Evolutionary conservation across 1,140 invertebrate genomes (phyloP).

Genomic region (Anoplolepis gracilipes): DNA sequence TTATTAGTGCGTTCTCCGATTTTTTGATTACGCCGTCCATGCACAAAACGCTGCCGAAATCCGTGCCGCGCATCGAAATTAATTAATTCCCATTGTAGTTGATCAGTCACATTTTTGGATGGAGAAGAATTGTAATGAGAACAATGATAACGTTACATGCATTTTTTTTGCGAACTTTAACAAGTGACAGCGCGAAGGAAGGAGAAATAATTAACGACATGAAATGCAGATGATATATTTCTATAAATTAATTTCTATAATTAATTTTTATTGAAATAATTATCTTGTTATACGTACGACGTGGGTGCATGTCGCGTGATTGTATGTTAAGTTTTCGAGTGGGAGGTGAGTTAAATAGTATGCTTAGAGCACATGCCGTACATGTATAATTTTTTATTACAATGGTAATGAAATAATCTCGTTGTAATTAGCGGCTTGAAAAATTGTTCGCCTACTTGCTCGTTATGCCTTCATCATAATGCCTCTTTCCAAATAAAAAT

Average conservation of each 20-base stretch:
- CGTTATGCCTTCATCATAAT: conserved; percentile 36
- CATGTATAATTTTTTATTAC: conserved; percentile 48
- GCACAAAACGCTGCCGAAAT: conserved; percentile 20
- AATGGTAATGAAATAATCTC: conserved; percentile 59
- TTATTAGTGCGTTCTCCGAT: conserved; percentile 63
- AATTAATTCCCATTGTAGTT: conserved; percentile 36
- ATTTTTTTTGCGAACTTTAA: conserved; percentile 21
- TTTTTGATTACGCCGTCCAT: conserved; percentile 53
- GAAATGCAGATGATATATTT: conserved; percentile 17
- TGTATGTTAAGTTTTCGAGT: conserved; percentile 66
- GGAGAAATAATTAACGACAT: conserved; percentile 42
- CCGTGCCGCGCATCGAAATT: neutral
- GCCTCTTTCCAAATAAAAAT: conserved; percentile 48
- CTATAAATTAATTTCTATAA: conserved; percentile 48
- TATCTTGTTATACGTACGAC: neutral
- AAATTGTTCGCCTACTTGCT: conserved; percentile 41
- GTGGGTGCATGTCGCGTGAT: conserved; percentile 33
- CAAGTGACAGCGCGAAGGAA: conserved; percentile 6
- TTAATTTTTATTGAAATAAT: conserved; percentile 59
- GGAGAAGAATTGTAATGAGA: too few relatives aligned
- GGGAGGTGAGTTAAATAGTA: conserved; percentile 39
- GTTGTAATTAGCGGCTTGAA: conserved; percentile 49
- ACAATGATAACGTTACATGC: neutral
- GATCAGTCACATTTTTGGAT: neutral
- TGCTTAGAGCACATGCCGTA: conserved; percentile 39